Conservation (phyloP, 2,888 invertebrate species). For the Eristalis arbustorum region DNA sequence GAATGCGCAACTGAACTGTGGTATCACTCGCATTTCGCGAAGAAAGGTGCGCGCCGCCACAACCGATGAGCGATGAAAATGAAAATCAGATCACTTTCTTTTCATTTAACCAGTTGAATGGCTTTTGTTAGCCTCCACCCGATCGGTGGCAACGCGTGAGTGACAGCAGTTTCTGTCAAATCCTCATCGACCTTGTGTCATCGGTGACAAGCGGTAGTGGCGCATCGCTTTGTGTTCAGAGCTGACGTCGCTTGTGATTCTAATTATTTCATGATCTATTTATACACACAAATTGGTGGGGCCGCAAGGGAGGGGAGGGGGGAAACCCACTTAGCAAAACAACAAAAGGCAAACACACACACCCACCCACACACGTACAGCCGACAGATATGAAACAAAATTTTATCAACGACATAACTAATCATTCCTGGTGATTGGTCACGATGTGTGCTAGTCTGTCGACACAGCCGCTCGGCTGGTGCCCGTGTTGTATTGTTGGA, state of each 20-base stretch:
- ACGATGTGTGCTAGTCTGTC: conserved; percentile 14
- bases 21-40: neutral
- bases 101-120: neutral
- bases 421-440: conserved; percentile 32
- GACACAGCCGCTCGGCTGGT: too few relatives aligned
- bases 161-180: neutral
- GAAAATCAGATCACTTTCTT: conserved; percentile 45
- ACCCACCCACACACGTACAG: conserved; percentile 4
- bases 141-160: too few relatives aligned
- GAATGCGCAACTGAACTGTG: neutral
- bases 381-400: conserved; percentile 6
- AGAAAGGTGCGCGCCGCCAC: neutral
- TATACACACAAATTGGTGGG: neutral
- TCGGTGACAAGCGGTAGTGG: neutral
- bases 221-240: conserved; percentile 40
- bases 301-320: neutral
- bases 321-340: neutral
- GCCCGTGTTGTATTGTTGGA: conserved; percentile 29
- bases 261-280: neutral
- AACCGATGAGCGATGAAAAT: neutral
- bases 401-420: conserved; percentile 40
- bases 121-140: neutral
- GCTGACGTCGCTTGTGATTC: conserved; percentile 5
- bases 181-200: neutral
- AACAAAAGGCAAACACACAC: neutral